Conservation (phyloP, 2,888 invertebrate species). For the Oscheius sp. region DNA sequence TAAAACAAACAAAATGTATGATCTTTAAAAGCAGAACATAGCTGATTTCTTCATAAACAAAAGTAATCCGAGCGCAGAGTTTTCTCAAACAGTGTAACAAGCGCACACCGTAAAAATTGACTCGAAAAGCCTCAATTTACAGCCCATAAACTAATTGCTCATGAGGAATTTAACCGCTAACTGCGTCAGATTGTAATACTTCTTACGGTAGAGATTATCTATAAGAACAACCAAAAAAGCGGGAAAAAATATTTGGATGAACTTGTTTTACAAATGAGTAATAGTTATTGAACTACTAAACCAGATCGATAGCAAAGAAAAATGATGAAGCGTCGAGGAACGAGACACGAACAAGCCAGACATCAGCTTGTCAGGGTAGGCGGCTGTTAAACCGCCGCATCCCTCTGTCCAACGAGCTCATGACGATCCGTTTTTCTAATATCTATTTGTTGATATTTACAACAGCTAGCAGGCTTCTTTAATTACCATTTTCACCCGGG, state of each 20-base stretch:
- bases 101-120: background rate
- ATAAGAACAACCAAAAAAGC: too few species aligned
- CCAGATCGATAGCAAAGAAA: too few species aligned
- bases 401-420: background rate
- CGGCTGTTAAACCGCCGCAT: conserved; percentile 26
- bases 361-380: conserved; percentile 25
- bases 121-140: background rate
- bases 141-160: too few species aligned
- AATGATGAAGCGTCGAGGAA: background rate
- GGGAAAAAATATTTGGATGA: too few species aligned
- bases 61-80: conserved; percentile 8
- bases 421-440: conserved; percentile 13
- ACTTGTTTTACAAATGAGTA: background rate
- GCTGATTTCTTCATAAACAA: background rate
- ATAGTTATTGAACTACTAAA: background rate
- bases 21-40: background rate
- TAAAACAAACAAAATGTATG: background rate
- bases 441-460: background rate
- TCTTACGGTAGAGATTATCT: too few species aligned
- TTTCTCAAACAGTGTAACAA: background rate
- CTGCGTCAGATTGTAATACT: too few species aligned
- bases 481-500: background rate
- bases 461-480: too few species aligned
- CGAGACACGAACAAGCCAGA: conserved; percentile 22
- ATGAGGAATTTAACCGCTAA: too few species aligned